Base-by-base conservation (phyloP, 2,888 invertebrate species). In the Scaptodrosophila latifasciaeformis region DNA sequence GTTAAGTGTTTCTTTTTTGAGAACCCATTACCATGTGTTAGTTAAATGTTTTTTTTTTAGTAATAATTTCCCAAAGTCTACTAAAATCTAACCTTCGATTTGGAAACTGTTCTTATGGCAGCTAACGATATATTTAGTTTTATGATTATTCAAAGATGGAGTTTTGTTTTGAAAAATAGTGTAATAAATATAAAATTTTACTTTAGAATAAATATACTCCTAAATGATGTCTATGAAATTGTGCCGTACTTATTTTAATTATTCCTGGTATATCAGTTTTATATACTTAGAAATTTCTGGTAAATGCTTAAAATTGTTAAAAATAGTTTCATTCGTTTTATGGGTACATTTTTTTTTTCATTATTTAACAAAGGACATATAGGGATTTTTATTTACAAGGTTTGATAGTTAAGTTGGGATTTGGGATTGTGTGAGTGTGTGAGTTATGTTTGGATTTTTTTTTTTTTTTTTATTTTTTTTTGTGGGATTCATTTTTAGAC, bases 321-420 rank as follows among this genome's bases (percentile, higher is more conserved):
- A 24, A 5, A 5, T 7, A 7, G 24, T 67, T 55, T 57, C 58
- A 35, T 52, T 65, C 44, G 51, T 44, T 64, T 70, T 56, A n/a
- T n/a, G n/a, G n/a, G n/a, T n/a, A n/a, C n/a, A 57, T 64, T 65
- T 48, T 47, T 55, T 60, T 49, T 39, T 30, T 65, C 21, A 34
- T 60, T 52, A 70, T 65, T 68, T 54, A 81, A 83, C 84, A 82
- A 76, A 82, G 77, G 83, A 85, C 72, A 70, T 72, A 65, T 70
- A 64, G 67, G 82, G 71, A 70, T 62, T 60, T 56, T 52, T 74
- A 68, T 74, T 61, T 72, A 79, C 78, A 82, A 71, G 72, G 65
- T 67, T 65, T 59, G 10, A 35, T 30, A 39, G 42, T 45, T 56
- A 18, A 47, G n/a, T 56, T 60, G 59, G 79, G 79, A 66, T 58